Evolutionary conservation across 1,140 invertebrate genomes (phyloP), one percentile per base, ranked within the genome.

Genomic region (Zaprionus ghesquierei): DNA sequence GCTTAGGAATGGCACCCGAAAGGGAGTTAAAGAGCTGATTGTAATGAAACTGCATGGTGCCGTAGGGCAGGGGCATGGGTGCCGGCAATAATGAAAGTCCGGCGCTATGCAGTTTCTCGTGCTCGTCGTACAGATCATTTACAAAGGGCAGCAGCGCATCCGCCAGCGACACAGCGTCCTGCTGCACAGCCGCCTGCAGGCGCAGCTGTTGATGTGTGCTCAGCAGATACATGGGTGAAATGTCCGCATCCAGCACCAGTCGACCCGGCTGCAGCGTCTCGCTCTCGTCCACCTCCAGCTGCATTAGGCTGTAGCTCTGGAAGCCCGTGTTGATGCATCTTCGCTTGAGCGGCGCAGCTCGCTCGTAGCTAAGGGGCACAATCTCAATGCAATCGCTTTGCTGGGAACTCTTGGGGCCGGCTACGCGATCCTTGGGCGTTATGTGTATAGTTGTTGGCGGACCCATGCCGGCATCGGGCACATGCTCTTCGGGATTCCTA

Each of bases 131-230:
- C 15, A 79, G 23, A 18, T 79, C 77, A 8, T 49, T 2, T 0
- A 59, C 31, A 8, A 79, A 29, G 35, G 71, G 56, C 25, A 51
- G 1, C 3, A 79, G 20, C 2, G 77, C 77, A 2, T 58, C 60
- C 6, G 9, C 12, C 27, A 79, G 22, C 0, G 77, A 44, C 0
- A 59, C 2, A 0, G 60, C 35, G 0, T 35, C 6, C 46, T 70
- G 77, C 12, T 54, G 1, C 1, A 79, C 15, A 3, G 75, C 75
- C 18, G 59, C 27, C 63, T 74, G 75, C n/a, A 75, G 50, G 0
- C 50, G 64, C 31, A 55, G 60, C 64, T 65, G 71, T 9, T 60
- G 46, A 3, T 49, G 35, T 0, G 38, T 6, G 0, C 20, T 53
- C 1, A 79, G 59, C 41, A 65, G 2, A 12, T 61, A 27, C 0